Evolutionary conservation across 2,113 vertebrate genomes (phyloP).

Genomic region (Atrichornis clamosus): DNA sequence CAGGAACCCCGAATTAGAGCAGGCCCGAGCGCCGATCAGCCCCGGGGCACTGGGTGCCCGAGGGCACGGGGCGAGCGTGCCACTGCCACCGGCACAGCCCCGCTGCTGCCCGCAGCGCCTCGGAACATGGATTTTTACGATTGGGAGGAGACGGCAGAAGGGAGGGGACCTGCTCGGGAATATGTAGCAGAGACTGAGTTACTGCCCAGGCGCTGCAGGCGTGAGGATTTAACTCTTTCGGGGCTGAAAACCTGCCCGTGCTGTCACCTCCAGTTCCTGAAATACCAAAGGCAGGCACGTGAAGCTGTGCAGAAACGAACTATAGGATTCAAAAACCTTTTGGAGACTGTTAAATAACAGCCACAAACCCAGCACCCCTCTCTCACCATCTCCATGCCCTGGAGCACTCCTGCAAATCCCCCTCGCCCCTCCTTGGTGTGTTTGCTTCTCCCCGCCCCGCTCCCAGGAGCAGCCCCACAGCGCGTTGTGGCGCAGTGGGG

Average conservation of each 20-base stretch:
- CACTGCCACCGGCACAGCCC: rapidly evolving
- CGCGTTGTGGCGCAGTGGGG: rapidly evolving
- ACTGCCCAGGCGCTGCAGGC: background rate
- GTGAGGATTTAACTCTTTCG: background rate
- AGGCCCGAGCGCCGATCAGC: rapidly evolving
- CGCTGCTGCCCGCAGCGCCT: background rate
- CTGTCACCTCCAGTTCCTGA: background rate
- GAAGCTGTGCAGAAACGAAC: rapidly evolving
- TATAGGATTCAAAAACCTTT: background rate
- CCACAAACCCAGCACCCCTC: background rate
- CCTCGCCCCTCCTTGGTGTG: background rate
- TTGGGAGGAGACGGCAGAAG: background rate
- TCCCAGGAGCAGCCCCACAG: rapidly evolving
- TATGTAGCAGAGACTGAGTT: background rate
- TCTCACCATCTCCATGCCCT: no score
- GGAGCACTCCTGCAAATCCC: background rate
- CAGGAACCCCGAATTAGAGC: background rate
- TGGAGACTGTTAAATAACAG: background rate
- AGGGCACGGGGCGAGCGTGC: background rate
- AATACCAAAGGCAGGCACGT: background rate
- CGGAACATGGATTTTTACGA: rapidly evolving
- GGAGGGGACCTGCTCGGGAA: background rate
- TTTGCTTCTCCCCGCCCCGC: background rate
- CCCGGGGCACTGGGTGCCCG: background rate
- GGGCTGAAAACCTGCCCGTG: background rate